Conservation (phyloP, 2,113 vertebrate species). For the Pomatorhinus ruficollis region DNA sequence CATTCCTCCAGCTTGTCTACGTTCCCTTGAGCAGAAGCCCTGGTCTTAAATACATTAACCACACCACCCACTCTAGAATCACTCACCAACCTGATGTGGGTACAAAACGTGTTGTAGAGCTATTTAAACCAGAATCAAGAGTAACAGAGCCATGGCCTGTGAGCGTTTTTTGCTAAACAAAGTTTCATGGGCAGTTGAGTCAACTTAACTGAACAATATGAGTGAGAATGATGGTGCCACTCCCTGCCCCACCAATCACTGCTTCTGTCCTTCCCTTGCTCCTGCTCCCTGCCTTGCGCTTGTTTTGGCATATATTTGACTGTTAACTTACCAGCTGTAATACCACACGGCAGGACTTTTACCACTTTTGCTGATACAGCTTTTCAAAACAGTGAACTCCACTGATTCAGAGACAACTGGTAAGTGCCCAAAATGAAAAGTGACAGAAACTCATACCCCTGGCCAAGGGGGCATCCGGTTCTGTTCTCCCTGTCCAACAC, state of each 20-base stretch:
- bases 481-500: not conserved
- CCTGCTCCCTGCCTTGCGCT: not conserved
- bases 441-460: not conserved
- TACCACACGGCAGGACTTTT: not conserved
- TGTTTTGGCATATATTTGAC: not conserved
- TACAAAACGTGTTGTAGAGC: not conserved
- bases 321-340: not conserved
- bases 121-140: not conserved
- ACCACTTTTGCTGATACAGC: not conserved
- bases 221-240: not conserved
- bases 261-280: not conserved
- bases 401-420: not conserved
- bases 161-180: not conserved
- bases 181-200: not conserved
- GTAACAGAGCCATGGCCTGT: not conserved
- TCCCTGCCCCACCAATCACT: not conserved
- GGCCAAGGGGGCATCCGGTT: rapidly evolving
- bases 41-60: not conserved
- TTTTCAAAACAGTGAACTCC: not conserved
- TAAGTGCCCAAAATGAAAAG: not conserved
- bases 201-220: not conserved
- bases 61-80: not conserved
- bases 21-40: not conserved
- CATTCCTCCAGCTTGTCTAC: not conserved
- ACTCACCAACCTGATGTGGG: not conserved